Evolutionary conservation across 2,888 invertebrate species (phyloP).

Genomic region (Thysanoteuthis rhombus): DNA sequence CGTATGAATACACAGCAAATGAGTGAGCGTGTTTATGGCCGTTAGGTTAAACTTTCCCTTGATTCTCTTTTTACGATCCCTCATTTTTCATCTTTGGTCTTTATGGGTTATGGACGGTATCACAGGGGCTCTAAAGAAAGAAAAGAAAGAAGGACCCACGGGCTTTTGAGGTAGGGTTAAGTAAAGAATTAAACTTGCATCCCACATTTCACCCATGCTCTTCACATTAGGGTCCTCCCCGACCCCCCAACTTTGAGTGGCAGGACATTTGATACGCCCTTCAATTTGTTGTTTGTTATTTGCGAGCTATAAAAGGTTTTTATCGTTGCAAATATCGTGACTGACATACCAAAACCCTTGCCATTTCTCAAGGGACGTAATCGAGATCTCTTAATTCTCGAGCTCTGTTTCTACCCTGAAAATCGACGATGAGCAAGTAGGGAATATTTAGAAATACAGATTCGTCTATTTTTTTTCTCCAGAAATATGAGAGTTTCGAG

Average conservation of each 20-base stretch:
- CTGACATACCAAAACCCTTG: not conserved
- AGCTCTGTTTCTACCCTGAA: not conserved
- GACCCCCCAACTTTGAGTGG: not conserved
- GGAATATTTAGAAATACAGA: not conserved
- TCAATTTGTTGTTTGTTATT: not conserved
- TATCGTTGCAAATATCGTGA: conserved; percentile 12
- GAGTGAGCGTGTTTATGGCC: no score
- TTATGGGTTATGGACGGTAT: no score
- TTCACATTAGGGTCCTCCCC: not conserved
- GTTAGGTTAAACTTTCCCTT: no score
- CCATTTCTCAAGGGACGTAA: not conserved
- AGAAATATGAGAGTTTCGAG: no score
- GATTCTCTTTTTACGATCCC: no score
- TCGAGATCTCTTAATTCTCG: not conserved
- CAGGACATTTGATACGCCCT: not conserved
- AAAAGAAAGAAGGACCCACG: no score
- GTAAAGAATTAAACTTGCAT: not conserved
- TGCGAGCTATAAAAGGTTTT: not conserved
- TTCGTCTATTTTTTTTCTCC: no score
- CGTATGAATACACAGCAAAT: no score
- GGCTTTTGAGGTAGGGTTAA: not conserved
- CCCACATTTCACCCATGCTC: not conserved
- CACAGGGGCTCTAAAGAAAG: no score
- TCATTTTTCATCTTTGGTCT: no score
- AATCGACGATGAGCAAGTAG: not conserved